Base-by-base conservation (phyloP, 2,797 vertebrate genomes). In the Crenichthys baileyi region DNA sequence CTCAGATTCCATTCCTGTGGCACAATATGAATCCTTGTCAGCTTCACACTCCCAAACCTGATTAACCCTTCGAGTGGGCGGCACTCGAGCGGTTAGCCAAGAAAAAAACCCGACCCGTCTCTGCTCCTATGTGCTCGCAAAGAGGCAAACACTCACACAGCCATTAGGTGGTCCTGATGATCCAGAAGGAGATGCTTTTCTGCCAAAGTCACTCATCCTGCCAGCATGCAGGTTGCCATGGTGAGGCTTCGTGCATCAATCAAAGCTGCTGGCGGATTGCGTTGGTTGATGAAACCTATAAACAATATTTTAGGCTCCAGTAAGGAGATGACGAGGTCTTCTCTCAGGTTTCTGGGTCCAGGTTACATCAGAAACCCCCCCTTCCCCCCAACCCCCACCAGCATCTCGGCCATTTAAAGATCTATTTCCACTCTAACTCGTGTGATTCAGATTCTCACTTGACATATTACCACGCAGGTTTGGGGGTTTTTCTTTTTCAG, bases 241-340 rank as follows among this genome's bases (percentile, higher is more conserved):
- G 90, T 2, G 73, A 94, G 24, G 11, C 74, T 80, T 90, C 82
- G 31, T 75, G 60, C 87, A 93, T 93, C 92, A 92, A 89, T 93
- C 91, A 92, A 87, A 85, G 79, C 79, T 73, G 82, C 83, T 12
- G 72, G 76, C 22, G 75, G 78, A 85, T 78, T 83, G 81, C 60
- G 72, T 89, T 77, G 89, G 87, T 85, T 87, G 89, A 79, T 29
- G 83, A 86, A 79, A 85, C 78, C 75, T 78, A 79, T 79, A 83
- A 91, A 92, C 88, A 91, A 87, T 75, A 83, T 90, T 85, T 84
- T 83, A 86, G 81, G 88, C 79, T 82, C 76, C 78, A 79, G 88
- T 77, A 81, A 79, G 72, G 56, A 74, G 70, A 80, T 61, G 90
- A 88, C 87, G 65, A 81, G 75, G 76, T 85, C 74, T 55, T 80